Base-by-base conservation (phyloP, 2,888 invertebrate species). In the Busseola fusca region DNA sequence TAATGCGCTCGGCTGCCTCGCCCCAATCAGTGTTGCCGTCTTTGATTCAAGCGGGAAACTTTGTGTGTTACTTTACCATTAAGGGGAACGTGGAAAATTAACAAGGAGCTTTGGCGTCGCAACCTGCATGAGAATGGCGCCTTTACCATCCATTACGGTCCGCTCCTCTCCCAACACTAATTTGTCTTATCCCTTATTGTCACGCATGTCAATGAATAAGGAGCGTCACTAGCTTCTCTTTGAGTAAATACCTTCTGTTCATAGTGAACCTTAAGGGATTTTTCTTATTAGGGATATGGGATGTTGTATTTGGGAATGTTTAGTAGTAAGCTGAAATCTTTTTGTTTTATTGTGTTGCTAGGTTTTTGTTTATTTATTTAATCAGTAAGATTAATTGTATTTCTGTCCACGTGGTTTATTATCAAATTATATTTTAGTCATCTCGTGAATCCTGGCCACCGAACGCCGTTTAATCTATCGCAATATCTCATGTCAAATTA, bases 31-130 rank as follows among this genome's bases (percentile, higher is more conserved):
- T 90, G 89, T 87, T 86, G 85, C 85, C 80, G 87, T 84, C 89
- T 91, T 90, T 89, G 91, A 89, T 92, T 91, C 89, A 83, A 86
- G 85, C 81, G 84, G 87, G 87, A 86, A 91, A 93, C 88, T 92
- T 92, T 90, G 90, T 93, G 89, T 94, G 91, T 93, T 94, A 93
- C 93, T 94, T 94, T 91, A 86, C 92, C 91, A 93, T 94, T 94
- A 93, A 86, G 87, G 84, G 86, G 88, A 88, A 92, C 92, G 91
- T 91, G 91, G 90, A 91, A 93, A 94, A 93, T 93, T 93, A 94
- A 93, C 92, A 91, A 91, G 90, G 84, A 89, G 86, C 88, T 85
- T 87, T 84, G 82, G 88, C 85, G 84, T 87, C 91, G 87, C 91
- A 86, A 87, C 91, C 91, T 92, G 94, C 93, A 94, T 94, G 87